phyloP scores from a whole-genome alignment of 2,113 vertebrate species.

The Vidua macroura region DNA sequence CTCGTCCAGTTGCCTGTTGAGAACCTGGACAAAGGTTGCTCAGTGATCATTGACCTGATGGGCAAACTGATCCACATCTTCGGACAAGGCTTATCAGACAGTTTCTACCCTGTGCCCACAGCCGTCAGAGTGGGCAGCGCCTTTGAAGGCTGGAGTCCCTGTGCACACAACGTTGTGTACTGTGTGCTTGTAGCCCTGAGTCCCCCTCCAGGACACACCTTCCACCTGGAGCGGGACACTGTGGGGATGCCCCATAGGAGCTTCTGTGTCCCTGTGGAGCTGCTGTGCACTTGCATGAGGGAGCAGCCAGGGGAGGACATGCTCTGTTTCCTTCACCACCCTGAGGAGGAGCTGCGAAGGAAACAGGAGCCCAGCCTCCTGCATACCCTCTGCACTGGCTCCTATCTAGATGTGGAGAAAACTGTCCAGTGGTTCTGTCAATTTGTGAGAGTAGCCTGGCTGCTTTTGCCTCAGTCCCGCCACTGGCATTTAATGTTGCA shows the following conservation, averaged over 20 bases:
- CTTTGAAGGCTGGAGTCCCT: background rate
- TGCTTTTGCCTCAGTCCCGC: background rate
- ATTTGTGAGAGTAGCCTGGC: background rate
- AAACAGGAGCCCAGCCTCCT: background rate
- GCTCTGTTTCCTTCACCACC: background rate
- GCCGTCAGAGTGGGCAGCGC: rapidly evolving
- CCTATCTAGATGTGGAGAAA: background rate
- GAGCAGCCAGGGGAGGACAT: background rate
- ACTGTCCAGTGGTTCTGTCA: background rate
- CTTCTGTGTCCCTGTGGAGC: background rate
- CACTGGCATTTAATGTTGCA: background rate
- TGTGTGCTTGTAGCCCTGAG: background rate
- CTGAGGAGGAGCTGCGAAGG: background rate
- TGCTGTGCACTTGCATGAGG: background rate
- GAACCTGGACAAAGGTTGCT: background rate
- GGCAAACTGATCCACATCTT: background rate
- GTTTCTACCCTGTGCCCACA: background rate
- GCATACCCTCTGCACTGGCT: background rate
- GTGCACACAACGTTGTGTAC: background rate
- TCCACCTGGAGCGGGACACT: background rate
- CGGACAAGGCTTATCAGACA: no score
- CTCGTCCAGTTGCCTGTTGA: rapidly evolving
- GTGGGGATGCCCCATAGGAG: background rate
- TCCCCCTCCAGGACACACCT: background rate
- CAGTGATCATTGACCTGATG: no score